Percentiles rank a stretch among this genome's conserved stretches.
Evolutionary conservation across 1,140 invertebrate species (phyloP).

Genomic region (Battus philenor): DNA sequence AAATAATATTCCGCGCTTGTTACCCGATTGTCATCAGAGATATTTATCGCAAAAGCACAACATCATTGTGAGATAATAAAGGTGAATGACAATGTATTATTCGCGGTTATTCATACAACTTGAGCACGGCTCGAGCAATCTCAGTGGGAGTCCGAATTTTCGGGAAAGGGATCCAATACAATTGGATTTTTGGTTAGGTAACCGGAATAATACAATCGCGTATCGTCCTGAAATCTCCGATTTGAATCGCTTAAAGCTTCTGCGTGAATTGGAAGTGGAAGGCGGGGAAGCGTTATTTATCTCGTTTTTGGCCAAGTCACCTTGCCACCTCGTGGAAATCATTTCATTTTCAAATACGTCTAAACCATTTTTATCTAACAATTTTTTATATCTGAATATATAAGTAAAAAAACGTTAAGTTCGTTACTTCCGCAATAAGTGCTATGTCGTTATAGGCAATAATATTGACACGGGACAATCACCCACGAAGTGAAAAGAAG

Average conservation of each 20-base stretch:
- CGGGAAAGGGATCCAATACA: conserved; percentile 64
- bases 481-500: too few relatives aligned
- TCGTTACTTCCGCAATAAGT: too few relatives aligned
- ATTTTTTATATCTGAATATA: too few relatives aligned
- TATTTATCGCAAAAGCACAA: conserved; percentile 71
- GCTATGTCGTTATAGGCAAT: too few relatives aligned
- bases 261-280: conserved; percentile 51
- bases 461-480: too few relatives aligned
- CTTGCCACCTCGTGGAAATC: too few relatives aligned
- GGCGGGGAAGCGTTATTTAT: conserved; percentile 39
- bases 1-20: conserved; percentile 26
- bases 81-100: conserved; percentile 73
- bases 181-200: conserved; percentile 75
- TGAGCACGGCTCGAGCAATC: conserved; percentile 62
- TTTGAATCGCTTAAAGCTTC: conserved; percentile 71
- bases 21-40: conserved; percentile 59
- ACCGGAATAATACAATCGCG: conserved; percentile 74
- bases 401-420: too few relatives aligned
- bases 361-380: too few relatives aligned
- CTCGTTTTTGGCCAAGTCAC: conserved; percentile 50
- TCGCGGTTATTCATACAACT: conserved; percentile 62
- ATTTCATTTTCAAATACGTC: too few relatives aligned
- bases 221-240: conserved; percentile 72
- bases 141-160: conserved; percentile 67
- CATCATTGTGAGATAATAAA: conserved; percentile 75